Evolutionary conservation across 2,888 invertebrate species (phyloP), one percentile per base, ranked within the genome.

Genomic region (Aphodius sticticus): DNA sequence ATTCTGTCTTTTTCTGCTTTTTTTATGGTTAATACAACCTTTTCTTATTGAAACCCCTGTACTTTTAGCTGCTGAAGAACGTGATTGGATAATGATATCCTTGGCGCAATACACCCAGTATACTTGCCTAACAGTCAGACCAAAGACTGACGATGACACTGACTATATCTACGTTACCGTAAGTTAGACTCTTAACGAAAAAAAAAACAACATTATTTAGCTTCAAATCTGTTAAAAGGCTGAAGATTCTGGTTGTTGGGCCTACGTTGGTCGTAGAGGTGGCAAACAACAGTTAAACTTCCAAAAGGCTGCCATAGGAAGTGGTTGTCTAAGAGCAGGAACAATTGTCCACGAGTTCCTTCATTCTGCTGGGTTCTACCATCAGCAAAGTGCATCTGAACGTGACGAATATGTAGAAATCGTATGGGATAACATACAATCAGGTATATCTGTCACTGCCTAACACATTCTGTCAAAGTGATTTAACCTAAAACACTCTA

Each of bases 301-400:
- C 9, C 80, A 82, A 79, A 69, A 26, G 14, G 76, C 71, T n/a
- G 16, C 53, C 12, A 91, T 90, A 0, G 89, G 91, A 0, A 90
- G 90, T 16, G 90, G 91, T 38, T 93, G 93, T 85, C 91, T 93
- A 79, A 89, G 87, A 36, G 91, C 91, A 80, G 94, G 95, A 15
- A 94, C 93, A 9, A 91, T 95, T 4, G 91, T 94, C 6, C 95
- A 96, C 86, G 96, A 96, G 87, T 90, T 96, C 86, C 90, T 96
- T 84, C 96, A 96, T 85, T 93, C 95, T 0, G 87, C 95, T 1
- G 96, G 96, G 0, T 96, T 96, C 88, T 95, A 94, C 87, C 96
- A 96, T 86, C 96, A 96, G 89, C 96, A 96, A 86, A 95, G 94
- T 85, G 92, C 95, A 26, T 92, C 93, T 15, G 93, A 96, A 87